Percentiles rank a stretch among this genome's conserved stretches.
Evolutionary conservation across 2,797 vertebrate genomes (phyloP).

Genomic region (Mormyrus proboscirostris): DNA sequence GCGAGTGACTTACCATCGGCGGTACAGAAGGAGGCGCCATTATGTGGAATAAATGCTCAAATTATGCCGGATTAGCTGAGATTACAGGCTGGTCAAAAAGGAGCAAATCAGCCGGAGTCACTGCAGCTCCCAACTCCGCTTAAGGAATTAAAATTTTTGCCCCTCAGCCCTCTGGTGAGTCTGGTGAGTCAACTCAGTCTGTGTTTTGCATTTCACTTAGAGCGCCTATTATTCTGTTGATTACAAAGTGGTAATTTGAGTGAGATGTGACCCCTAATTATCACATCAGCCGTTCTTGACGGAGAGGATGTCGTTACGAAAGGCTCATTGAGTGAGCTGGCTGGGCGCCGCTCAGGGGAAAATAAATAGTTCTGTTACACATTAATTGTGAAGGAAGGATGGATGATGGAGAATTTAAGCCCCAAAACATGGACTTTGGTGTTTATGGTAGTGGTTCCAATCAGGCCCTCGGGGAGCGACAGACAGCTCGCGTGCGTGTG

Average conservation of each 20-base stretch:
- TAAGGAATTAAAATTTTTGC: background rate
- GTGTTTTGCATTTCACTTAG: slow-evolving; percentile 32
- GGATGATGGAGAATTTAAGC: background rate
- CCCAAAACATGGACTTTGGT: background rate
- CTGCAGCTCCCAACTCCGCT: background rate
- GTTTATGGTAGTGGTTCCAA: background rate
- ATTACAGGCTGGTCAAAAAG: background rate
- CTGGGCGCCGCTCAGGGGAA: too few relatives aligned
- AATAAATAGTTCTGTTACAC: background rate
- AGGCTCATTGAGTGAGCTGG: background rate
- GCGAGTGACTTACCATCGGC: background rate
- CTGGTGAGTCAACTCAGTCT: slow-evolving; percentile 27
- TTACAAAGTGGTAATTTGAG: slow-evolving; percentile 47
- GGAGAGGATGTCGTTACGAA: slow-evolving; percentile 23
- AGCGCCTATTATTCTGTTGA: slow-evolving; percentile 40
- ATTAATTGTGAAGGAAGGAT: background rate
- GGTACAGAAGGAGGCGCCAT: background rate
- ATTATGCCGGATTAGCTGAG: background rate
- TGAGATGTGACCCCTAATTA: slow-evolving; percentile 44
- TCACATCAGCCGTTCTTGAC: slow-evolving; percentile 39
- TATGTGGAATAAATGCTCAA: background rate
- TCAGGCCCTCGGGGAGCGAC: background rate
- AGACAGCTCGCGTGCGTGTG: background rate
- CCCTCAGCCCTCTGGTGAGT: slow-evolving; percentile 10
- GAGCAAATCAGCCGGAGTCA: background rate